phyloP scores from a whole-genome alignment of 2,888 invertebrate genomes.

The Nomada lathburiana region DNA sequence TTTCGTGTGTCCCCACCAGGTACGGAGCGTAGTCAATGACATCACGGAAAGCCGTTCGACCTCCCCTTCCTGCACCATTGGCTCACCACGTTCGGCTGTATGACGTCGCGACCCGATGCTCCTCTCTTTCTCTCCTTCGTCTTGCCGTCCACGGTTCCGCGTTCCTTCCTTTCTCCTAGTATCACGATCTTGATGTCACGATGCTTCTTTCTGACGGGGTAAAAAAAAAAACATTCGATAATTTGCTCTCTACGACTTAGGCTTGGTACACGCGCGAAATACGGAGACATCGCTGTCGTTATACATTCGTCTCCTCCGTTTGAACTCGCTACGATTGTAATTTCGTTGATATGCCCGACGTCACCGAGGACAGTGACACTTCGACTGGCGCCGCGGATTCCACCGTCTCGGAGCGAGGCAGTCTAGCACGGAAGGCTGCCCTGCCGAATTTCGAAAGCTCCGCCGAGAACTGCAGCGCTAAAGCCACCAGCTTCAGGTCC shows the following conservation, averaged over 20 bases:
- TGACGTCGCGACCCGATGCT: slow-evolving; percentile 61
- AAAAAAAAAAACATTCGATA: no score
- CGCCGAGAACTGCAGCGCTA: slow-evolving; percentile 40
- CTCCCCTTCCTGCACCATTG: slow-evolving; percentile 43
- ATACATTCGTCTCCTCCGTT: no score
- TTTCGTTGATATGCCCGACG: slow-evolving; percentile 44
- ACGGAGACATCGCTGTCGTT: no score
- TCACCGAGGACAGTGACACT: slow-evolving; percentile 72
- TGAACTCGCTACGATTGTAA: neutral
- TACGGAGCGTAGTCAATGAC: slow-evolving; percentile 65
- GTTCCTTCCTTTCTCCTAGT: neutral
- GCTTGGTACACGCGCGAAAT: no score
- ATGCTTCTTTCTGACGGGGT: no score
- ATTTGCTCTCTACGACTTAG: no score
- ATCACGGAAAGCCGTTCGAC: slow-evolving; percentile 61
- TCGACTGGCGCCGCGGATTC: slow-evolving; percentile 44
- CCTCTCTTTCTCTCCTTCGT: slow-evolving; percentile 26
- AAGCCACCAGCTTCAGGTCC: slow-evolving; percentile 51
- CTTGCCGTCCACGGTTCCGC: neutral
- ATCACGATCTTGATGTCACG: no score
- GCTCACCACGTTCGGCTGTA: slow-evolving; percentile 35
- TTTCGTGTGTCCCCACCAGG: slow-evolving; percentile 41
- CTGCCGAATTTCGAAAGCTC: slow-evolving; percentile 58
- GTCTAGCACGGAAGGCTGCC: slow-evolving; percentile 18
- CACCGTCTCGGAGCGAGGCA: slow-evolving; percentile 9